Evolutionary conservation across 2,888 invertebrate species (phyloP).

Genomic region (Epiblema foenella): DNA sequence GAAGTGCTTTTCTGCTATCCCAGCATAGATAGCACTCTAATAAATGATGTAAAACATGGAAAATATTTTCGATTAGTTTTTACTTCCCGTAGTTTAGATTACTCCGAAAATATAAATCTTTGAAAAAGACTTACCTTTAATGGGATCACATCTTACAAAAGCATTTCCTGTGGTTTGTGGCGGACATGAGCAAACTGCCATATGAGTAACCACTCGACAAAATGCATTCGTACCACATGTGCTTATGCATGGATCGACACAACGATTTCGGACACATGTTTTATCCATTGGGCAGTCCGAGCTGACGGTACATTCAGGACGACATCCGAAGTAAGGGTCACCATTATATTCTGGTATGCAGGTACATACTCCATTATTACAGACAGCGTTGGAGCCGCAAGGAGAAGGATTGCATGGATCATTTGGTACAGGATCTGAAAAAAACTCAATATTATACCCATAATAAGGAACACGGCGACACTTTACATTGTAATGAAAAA

Average conservation of each 20-base stretch:
- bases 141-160: constrained; percentile 86
- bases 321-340: constrained; percentile 88
- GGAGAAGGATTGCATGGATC: constrained; percentile 88
- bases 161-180: constrained; percentile 89
- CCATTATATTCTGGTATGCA: constrained; percentile 87
- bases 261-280: constrained; percentile 89
- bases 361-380: constrained; percentile 85
- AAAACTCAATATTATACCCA: constrained; percentile 28
- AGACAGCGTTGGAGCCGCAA: constrained; percentile 87
- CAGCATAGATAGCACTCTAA: no score
- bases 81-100: no score
- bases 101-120: no score
- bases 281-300: constrained; percentile 88
- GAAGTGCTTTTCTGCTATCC: no score
- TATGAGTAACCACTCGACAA: constrained; percentile 90
- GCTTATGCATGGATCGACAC: constrained; percentile 89
- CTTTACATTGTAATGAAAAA: not conserved
- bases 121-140: constrained; percentile 73
- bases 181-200: constrained; percentile 91
- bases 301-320: constrained; percentile 90
- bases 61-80: no score
- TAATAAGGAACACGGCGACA: constrained; percentile 20
- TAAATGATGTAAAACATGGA: no score
- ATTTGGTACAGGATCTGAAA: constrained; percentile 62
- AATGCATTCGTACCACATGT: constrained; percentile 90